Base-by-base conservation (phyloP, 2,113 vertebrate species). In the Gadus macrocephalus region DNA sequence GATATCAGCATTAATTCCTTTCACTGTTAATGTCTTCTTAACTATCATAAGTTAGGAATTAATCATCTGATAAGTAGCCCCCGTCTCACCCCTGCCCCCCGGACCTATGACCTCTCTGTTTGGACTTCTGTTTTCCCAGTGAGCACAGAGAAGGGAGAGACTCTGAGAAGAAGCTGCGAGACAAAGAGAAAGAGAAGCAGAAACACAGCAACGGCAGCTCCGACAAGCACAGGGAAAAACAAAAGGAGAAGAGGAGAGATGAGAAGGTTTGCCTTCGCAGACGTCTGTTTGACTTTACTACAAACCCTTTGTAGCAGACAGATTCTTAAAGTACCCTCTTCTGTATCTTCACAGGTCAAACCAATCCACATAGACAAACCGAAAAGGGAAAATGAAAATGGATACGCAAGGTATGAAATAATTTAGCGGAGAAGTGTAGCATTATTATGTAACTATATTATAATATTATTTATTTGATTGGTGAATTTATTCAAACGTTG, bases 361-460 rank as follows among this genome's bases (percentile, higher is more conserved):
- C 90, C 79, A 7, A 91, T 89, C 64, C 87, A 93, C 75, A 88
- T 89, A 63, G 93, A 96, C 49, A 98, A 95, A 88, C 90, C 93
- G 79, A 96, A 95, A 89, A 94, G 93, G 67, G 95, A 97, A 85
- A 96, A 95, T 72, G 96, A 97, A 91, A 98, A 98, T 86, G 96
- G 96, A 56, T 96, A 95, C 79, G 91, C 93, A 55, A 95, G 95
- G 96, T 97, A 93, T 89, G 65, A 16, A 38, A 11, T 8, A 17
- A 35, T 31, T 9, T 16, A 42, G 16, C 3, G 49, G 17, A n/a
- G n/a, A 15, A 17, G 35, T 64, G 62, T 31, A 5, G 14, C 15
- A 14, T 9, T 64, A 16, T 28, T 15, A 35, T 31, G 2, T 31
- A 64, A n/a, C 27, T 16, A 15, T 61, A 20, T 61, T 9, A 61